A percentile compares a stretch with the other conserved stretches of the same genome.
phyloP scores from a whole-genome alignment of 1,140 invertebrate species.

The Glossosoma conforme region DNA sequence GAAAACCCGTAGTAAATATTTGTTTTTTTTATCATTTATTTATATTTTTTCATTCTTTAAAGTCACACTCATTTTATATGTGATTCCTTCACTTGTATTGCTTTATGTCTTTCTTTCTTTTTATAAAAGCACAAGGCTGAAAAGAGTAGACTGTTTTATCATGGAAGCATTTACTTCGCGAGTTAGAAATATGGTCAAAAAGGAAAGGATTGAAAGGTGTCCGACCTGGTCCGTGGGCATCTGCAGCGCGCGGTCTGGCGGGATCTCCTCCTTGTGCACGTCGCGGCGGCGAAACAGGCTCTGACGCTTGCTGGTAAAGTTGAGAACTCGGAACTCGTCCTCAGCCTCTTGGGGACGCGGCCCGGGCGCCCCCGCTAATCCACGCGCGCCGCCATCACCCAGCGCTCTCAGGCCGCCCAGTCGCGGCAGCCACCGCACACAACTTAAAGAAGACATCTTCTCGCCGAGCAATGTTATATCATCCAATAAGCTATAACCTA shows the following conservation, averaged over 20 bases:
- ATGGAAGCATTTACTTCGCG: neutral
- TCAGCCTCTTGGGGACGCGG: constrained; percentile 55
- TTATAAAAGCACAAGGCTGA: neutral
- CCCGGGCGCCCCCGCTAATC: constrained; percentile 83
- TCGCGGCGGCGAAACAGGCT: constrained; percentile 33
- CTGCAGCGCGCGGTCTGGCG: constrained; percentile 41
- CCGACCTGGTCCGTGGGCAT: constrained; percentile 43
- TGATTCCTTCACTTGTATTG: neutral
- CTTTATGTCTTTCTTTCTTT: neutral
- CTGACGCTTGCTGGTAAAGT: constrained; percentile 42
- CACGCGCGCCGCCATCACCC: constrained; percentile 57
- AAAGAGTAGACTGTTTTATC: neutral
- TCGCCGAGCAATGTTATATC: too few species aligned
- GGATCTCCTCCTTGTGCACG: constrained; percentile 34
- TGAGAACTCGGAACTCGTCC: constrained; percentile 45
- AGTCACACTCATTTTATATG: neutral
- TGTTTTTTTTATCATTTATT: neutral
- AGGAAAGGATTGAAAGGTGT: neutral
- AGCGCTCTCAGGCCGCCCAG: too few species aligned
- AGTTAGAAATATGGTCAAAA: neutral
- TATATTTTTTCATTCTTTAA: neutral
- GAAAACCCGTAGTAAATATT: too few species aligned
- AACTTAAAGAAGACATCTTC: too few species aligned
- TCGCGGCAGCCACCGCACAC: too few species aligned
- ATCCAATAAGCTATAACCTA: too few species aligned